Conservation (phyloP, 2,797 vertebrate species). For the Semotilus atromaculatus region DNA sequence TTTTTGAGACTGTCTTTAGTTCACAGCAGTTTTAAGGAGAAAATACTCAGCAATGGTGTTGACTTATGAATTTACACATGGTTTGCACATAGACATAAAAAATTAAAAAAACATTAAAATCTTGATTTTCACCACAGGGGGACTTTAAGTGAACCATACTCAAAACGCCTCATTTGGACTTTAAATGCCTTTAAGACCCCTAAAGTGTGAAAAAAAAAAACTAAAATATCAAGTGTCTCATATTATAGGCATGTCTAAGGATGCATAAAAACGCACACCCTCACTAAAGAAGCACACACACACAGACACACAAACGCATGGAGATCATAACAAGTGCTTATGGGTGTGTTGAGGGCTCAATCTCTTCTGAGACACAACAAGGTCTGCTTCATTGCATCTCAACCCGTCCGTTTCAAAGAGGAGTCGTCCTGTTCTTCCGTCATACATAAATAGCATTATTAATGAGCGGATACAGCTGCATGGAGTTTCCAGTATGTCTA, state of each 20-base stretch:
- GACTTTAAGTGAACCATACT: no score
- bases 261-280: neutral
- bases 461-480: constrained; percentile 1
- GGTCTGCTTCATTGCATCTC: neutral
- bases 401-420: neutral
- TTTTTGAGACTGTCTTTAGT: no score
- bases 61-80: no score
- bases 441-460: neutral
- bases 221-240: neutral
- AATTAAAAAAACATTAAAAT: no score
- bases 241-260: neutral
- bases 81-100: no score
- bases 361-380: constrained; percentile 12
- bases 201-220: neutral
- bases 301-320: neutral
- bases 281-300: constrained; percentile 5
- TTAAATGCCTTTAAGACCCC: neutral
- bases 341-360: constrained; percentile 23
- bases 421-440: neutral
- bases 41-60: no score
- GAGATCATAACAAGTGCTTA: neutral
- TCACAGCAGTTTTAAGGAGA: no score
- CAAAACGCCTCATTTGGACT: neutral
- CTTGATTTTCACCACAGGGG: no score
- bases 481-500: constrained; percentile 4